Evolutionary conservation across 2,113 vertebrate genomes (phyloP).

Genomic region (Antechinus flavipes): DNA sequence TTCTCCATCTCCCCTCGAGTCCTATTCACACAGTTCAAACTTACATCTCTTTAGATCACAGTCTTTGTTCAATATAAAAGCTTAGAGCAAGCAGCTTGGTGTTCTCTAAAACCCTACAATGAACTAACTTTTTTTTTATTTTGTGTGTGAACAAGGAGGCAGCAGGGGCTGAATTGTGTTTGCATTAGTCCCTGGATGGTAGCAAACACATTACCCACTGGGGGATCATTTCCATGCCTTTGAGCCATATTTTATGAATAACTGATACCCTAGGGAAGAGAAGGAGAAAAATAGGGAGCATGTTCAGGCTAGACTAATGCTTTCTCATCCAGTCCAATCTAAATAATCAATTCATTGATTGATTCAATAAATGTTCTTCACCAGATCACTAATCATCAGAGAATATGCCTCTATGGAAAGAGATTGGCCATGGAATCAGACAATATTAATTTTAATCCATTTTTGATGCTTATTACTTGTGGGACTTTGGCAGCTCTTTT

Average conservation of each 20-base stretch:
- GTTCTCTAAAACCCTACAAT: conserved; percentile 18
- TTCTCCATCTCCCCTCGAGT: not conserved
- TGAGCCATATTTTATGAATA: not conserved
- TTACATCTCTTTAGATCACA: not conserved
- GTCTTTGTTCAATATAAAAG: not conserved
- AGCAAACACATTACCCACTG: not conserved
- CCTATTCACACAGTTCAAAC: not conserved
- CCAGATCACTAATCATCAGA: not conserved
- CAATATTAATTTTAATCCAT: not conserved
- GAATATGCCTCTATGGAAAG: not conserved
- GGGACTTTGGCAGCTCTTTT: not conserved
- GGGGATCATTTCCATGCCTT: not conserved
- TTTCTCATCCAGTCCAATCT: not conserved
- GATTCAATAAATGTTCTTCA: not conserved
- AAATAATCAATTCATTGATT: not conserved
- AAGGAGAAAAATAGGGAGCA: not conserved
- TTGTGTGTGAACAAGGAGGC: not conserved
- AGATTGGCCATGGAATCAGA: not conserved
- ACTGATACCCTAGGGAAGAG: not conserved
- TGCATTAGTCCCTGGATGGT: not conserved
- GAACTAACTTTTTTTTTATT: not conserved
- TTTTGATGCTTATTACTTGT: not conserved
- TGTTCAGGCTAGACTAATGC: not conserved
- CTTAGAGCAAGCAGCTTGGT: not conserved
- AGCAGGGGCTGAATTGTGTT: not conserved